Conservation (phyloP, 2,888 invertebrate genomes). For the Orthosia incerta region DNA sequence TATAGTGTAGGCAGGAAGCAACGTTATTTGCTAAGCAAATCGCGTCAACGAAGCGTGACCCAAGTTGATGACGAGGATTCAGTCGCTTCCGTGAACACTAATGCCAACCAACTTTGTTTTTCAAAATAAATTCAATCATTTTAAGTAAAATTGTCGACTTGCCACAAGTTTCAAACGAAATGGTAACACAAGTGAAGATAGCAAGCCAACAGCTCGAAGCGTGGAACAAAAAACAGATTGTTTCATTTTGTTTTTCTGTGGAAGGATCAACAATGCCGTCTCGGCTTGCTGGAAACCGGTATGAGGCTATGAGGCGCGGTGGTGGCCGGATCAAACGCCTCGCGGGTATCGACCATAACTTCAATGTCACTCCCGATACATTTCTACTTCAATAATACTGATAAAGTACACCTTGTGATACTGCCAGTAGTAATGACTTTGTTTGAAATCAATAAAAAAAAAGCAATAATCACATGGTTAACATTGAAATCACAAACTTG, state of each 20-base stretch:
- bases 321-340: conserved; percentile 81
- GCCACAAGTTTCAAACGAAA: conserved; percentile 50
- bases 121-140: conserved; percentile 56
- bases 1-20: conserved; percentile 74
- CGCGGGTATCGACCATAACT: conserved; percentile 81
- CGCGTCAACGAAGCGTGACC: conserved; percentile 82
- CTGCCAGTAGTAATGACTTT: conserved; percentile 2
- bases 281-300: conserved; percentile 86
- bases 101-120: conserved; percentile 64
- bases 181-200: conserved; percentile 73
- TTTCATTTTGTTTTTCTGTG: conserved; percentile 88
- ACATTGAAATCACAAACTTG: background rate
- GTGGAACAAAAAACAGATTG: conserved; percentile 80
- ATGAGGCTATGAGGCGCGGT: conserved; percentile 81
- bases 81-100: conserved; percentile 77
- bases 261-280: conserved; percentile 87
- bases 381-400: conserved; percentile 61
- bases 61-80: conserved; percentile 74
- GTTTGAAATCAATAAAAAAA: background rate
- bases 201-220: conserved; percentile 68
- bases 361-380: conserved; percentile 76
- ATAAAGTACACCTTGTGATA: conserved; percentile 27
- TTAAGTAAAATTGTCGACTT: conserved; percentile 23
- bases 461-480: background rate
- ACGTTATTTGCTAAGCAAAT: conserved; percentile 82